Percentiles rank a stretch among this genome's conserved stretches.
Conservation (phyloP, 2,113 vertebrate genomes). For the Sapajus apella region DNA sequence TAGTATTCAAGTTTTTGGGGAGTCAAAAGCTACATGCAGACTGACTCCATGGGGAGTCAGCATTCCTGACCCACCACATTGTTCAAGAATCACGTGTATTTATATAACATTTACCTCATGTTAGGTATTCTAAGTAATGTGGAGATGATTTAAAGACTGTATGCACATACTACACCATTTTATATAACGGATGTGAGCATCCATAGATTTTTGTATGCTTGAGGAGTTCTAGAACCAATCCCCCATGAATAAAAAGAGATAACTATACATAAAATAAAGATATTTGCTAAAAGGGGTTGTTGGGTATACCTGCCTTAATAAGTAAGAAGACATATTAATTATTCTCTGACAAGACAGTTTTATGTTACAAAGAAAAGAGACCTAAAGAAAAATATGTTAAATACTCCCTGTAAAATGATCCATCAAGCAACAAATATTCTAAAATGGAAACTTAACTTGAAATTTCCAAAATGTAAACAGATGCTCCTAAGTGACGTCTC, state of each 20-base stretch:
- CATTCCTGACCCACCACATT: neutral
- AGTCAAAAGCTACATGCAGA: neutral
- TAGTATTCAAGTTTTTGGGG: neutral
- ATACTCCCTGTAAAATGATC: neutral
- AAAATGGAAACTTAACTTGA: neutral
- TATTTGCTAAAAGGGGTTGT: neutral
- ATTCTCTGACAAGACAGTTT: neutral
- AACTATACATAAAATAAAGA: neutral
- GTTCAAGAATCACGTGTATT: neutral
- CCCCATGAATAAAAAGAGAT: neutral
- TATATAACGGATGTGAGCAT: neutral
- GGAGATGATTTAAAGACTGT: neutral
- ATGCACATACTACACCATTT: neutral
- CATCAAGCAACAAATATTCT: neutral
- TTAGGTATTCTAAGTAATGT: neutral
- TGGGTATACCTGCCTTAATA: neutral
- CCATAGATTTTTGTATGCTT: neutral
- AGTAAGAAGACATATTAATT: neutral
- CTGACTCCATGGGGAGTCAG: neutral
- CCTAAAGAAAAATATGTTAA: neutral
- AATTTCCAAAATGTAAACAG: neutral
- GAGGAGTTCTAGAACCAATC: neutral
- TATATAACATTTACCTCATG: neutral
- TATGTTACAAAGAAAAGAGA: neutral
- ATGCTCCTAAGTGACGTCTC: neutral